Evolutionary conservation across 2,888 invertebrate genomes (phyloP).

Genomic region (Dorcus parallelipipedus): DNA sequence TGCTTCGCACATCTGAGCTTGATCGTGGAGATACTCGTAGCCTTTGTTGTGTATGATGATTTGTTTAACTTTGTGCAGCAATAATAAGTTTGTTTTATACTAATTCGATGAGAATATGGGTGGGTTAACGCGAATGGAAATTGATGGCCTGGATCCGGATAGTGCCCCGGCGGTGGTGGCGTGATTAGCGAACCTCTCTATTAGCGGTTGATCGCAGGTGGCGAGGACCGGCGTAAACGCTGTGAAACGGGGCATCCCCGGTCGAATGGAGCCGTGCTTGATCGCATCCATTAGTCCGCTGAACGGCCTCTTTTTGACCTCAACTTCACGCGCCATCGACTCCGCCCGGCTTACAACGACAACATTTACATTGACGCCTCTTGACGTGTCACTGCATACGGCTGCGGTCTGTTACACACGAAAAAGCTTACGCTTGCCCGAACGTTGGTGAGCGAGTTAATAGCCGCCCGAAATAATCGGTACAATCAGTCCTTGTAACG

Average conservation of each 20-base stretch:
- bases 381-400: constrained; percentile 19
- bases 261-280: constrained; percentile 15
- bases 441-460: neutral
- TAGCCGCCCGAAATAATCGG: neutral
- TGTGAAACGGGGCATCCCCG: constrained; percentile 15
- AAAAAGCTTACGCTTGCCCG: constrained; percentile 5
- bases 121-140: constrained; percentile 15
- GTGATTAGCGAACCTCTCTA: constrained; percentile 20
- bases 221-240: constrained; percentile 18
- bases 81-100: no score
- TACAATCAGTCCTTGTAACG: no score
- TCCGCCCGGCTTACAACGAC: constrained; percentile 16
- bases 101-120: neutral
- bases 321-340: constrained; percentile 21
- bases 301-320: constrained; percentile 18
- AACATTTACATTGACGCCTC: constrained; percentile 17
- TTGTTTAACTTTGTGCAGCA: no score
- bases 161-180: constrained; percentile 4
- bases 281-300: constrained; percentile 21
- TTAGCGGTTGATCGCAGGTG: constrained; percentile 20
- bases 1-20: no score
- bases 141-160: constrained; percentile 11
- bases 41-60: no score
- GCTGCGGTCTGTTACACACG: constrained; percentile 13
- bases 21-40: no score